Conservation (phyloP, 2,888 invertebrate genomes). For the Pseudococcus viburni region DNA sequence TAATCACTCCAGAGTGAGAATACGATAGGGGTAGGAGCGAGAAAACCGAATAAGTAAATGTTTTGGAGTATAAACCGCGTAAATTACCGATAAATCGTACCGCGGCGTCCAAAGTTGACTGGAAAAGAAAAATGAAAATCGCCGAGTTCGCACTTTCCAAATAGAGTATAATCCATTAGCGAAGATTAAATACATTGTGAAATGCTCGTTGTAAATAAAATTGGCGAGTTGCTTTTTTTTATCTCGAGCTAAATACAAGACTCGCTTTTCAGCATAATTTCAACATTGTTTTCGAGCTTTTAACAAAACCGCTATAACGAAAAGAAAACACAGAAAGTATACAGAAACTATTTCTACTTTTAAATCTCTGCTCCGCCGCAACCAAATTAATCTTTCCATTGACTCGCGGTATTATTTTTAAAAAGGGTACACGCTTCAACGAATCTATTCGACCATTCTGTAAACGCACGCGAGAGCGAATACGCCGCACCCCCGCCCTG, state of each 20-base stretch:
- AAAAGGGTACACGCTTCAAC: constrained; percentile 19
- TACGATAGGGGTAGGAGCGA: neutral
- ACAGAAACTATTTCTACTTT: neutral
- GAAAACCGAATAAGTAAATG: too few species aligned
- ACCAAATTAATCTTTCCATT: constrained; percentile 21
- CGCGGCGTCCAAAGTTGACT: neutral
- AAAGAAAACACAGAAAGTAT: neutral
- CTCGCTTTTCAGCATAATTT: constrained; percentile 34
- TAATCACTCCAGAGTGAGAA: neutral
- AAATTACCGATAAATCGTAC: constrained; percentile 9
- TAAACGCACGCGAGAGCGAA: neutral
- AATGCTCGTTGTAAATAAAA: constrained; percentile 28
- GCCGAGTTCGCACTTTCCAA: constrained; percentile 3
- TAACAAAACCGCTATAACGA: constrained; percentile 22
- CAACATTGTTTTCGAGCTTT: neutral
- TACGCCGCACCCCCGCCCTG: too few species aligned
- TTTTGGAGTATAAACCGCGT: neutral
- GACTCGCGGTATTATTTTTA: constrained; percentile 41
- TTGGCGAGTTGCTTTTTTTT: neutral
- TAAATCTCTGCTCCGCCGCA: neutral
- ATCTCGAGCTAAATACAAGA: neutral
- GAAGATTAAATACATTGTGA: constrained; percentile 39
- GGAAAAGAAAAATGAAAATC: constrained; percentile 29
- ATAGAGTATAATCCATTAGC: constrained; percentile 19
- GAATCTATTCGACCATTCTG: constrained; percentile 26